Base-by-base conservation (phyloP, 2,888 invertebrate species). In the Prosopocoilus inquinatus region DNA sequence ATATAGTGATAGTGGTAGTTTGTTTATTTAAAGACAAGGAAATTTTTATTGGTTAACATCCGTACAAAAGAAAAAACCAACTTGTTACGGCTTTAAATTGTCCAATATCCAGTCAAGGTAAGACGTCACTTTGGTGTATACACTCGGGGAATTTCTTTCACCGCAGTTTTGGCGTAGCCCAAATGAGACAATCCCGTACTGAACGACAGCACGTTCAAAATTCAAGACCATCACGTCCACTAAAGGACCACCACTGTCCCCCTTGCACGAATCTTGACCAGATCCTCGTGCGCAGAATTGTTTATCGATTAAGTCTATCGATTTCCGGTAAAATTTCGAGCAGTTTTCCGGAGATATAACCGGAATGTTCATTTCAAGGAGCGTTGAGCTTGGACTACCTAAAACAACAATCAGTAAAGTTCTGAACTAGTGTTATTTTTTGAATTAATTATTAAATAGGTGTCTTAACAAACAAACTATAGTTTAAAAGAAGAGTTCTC, bases 211-310 rank as follows among this genome's bases (percentile, higher is more conserved):
- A 3, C 74, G 57, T 4, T 64, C 79, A 1, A 66, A 66, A 11
- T 72, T 71, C 0, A 71, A 64, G 1, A 72, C 70, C 0, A 77
- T 76, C 0, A 78, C 75, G 47, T 75, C 76, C 39, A 39, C 70
- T 4, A 88, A 77, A 0, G 89, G 88, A 0, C 88, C 88, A 0
- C 89, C 88, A 9, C 86, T 86, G 65, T 88, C 88, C 0, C 88
- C 87, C 0, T 77, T 75, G 63, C 88, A 88, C 0, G 87, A 84
- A 67, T 87, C 87, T 58, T 80, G 79, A 7, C 79, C 78, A 2
- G 75, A 70, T 0, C 87, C 88, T 2, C 87, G 87, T 0, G 86
- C 86, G 66, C 88, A 88, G 11, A 88, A 66, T 65, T 85, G 83
- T 9, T 70, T 76, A 32, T 66, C 44, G 16, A 64, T 51, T 47